A percentile compares a stretch with the other conserved stretches of the same genome.
Conservation (phyloP, 2,113 vertebrate genomes). For the Phylloscopus trochilus region DNA sequence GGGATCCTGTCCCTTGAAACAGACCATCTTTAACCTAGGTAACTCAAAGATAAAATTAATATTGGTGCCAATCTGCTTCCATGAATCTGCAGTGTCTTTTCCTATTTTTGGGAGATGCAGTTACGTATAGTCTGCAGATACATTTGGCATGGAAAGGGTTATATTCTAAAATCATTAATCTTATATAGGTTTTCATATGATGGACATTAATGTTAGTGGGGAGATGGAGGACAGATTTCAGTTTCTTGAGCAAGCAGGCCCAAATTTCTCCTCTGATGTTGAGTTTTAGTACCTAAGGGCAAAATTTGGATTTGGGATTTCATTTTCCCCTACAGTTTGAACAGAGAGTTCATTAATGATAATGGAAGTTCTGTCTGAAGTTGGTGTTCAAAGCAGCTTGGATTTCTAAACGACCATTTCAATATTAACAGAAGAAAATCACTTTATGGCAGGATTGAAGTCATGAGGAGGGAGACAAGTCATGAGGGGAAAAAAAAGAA, state of each 20-base stretch:
- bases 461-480: background rate
- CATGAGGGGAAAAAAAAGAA: background rate
- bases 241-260: slow-evolving; percentile 21
- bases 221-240: slow-evolving; percentile 15
- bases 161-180: slow-evolving; percentile 15
- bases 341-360: slow-evolving; percentile 22
- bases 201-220: slow-evolving; percentile 10
- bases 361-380: slow-evolving; percentile 55
- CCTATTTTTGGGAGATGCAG: background rate
- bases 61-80: background rate
- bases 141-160: background rate
- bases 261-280: slow-evolving; percentile 46
- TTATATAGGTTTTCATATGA: background rate
- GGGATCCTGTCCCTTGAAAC: background rate
- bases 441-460: slow-evolving; percentile 24
- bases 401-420: background rate
- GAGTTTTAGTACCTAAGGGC: slow-evolving; percentile 28
- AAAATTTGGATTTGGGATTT: slow-evolving; percentile 50
- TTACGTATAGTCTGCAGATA: background rate
- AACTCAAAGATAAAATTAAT: background rate
- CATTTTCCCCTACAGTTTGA: slow-evolving; percentile 33
- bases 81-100: background rate
- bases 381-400: slow-evolving; percentile 38
- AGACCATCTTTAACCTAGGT: background rate
- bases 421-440: slow-evolving; percentile 50